phyloP scores from a whole-genome alignment of 2,113 vertebrate genomes.

The Cryptoleucopteryx plumbea region DNA sequence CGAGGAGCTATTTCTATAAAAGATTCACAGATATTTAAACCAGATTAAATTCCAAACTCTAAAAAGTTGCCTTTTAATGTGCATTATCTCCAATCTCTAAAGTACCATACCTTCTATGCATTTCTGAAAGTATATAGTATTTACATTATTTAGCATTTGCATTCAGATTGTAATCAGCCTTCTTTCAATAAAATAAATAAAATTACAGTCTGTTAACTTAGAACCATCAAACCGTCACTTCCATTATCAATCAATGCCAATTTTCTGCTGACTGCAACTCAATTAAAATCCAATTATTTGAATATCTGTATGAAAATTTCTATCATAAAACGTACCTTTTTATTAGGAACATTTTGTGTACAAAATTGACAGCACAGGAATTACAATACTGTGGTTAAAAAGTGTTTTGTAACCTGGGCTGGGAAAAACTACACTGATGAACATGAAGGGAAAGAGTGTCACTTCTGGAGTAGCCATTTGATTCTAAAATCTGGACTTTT shows the following conservation, averaged over 20 bases:
- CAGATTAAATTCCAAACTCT: not conserved
- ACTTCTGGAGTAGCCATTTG: not conserved
- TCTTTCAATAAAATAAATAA: constrained; percentile 59
- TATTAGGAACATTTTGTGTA: constrained; percentile 11
- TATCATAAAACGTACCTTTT: not conserved
- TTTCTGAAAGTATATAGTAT: not conserved
- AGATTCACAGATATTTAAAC: not conserved
- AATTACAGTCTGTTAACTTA: not conserved
- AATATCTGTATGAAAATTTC: constrained; percentile 39
- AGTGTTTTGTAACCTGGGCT: not conserved
- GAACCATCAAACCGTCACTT: not conserved
- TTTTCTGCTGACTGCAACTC: constrained; percentile 40
- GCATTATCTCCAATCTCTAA: not conserved
- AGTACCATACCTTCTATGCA: not conserved
- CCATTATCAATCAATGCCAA: constrained; percentile 23
- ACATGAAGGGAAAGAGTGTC: not conserved
- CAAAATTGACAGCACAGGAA: not conserved
- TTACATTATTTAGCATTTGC: constrained; percentile 28
- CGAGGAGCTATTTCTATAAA: not conserved
- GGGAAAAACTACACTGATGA: not conserved
- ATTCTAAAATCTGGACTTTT: not conserved
- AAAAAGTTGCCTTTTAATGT: not conserved
- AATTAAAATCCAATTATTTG: constrained; percentile 61
- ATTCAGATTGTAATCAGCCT: constrained; percentile 58
- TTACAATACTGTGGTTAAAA: not conserved